Evolutionary conservation across 2,888 invertebrate genomes (phyloP), one percentile per base, ranked within the genome.

Genomic region (Allygus modestus): DNA sequence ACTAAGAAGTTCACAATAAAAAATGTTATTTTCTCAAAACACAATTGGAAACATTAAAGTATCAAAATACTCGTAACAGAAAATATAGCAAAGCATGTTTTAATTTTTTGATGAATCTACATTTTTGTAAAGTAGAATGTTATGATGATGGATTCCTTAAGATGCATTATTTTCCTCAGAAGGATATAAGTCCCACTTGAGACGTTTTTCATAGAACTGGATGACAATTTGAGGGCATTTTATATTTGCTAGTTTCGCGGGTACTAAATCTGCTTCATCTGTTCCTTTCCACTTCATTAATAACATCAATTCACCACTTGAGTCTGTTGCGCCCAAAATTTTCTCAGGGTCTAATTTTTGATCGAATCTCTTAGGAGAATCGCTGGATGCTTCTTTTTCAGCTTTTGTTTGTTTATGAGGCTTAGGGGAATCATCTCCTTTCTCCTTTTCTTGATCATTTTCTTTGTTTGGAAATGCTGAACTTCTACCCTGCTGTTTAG

Each of bases 201-300:
- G 93, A 87, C 98, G 92, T 90, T 98, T 98, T 90, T 99, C 98
- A 89, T 99, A 99, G 91, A 99, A 99, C 83, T 96, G 94, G 82
- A 99, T 99, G 11, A 99, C 98, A 75, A 98, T 95, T 90, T 98
- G 98, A 0, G 98, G 98, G 89, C 98, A 98, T 89, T 96, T 95
- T 0, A 95, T 91, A 89, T 99, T 98, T 1, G 98, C 98, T 85
- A 97, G 94, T 87, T 96, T 94, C 0, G 98, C 97, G 0, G 97
- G 97, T 4, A 99, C 98, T 84, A 99, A 92, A 90, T 98, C 98
- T 0, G 98, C 98, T 90, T 98, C 98, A 89, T 98, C 98, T 0
- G 96, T 96, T 87, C 97, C 37, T 9, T 37, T 37, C 98, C 98
- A 99, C 90, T 98, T 98, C 91, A 99, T 96, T 41, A 99, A 92